Base-by-base conservation (phyloP, 2,113 vertebrate genomes). In the Ictidomys tridecemlineatus region DNA sequence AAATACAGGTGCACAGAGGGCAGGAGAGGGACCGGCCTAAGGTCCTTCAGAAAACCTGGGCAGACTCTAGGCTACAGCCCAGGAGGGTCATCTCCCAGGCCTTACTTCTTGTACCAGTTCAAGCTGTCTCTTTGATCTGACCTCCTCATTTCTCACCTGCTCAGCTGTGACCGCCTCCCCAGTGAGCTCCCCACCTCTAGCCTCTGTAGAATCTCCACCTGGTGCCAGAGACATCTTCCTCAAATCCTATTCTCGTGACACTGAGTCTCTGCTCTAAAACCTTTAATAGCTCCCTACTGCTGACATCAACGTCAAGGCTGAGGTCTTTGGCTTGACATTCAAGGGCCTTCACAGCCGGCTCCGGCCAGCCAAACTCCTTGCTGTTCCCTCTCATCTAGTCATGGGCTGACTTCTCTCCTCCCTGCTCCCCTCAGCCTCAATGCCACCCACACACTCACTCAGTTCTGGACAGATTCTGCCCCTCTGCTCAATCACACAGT, bases 401-500 rank as follows among this genome's bases (percentile, higher is more conserved):
- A 93, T 70, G 86, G 51, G 86, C 82, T 69, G 73, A 73, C 61
- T 82, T 91, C 87, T 88, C 17, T 45, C 61, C 82, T 67, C 69
- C 53, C 82, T 48, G 39, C 26, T 82, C 77, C 85, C 79, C 53
- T 63, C 7, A 12, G 34, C 45, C 74, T 78, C 77, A 48, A 48
- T 12, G 67, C 96, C 93, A 97, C 93, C 96, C 76, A 80, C 96
- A 97, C 18, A 37, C 8, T 74, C 91, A 86, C 85, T 95, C 65
- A 73, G 79, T 95, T 93, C 93, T 76, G 85, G 89, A 95, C 86
- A 95, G 91, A 78, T 39, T 72, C 89, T 97, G 78, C 89, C 78
- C 85, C 79, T 95, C 58, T 89, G 92, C 84, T 94, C 92, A 92
- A 63, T 95, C 95, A 97, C 76, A 76, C 85, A 88, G 84, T 93